Evolutionary conservation across 2,888 invertebrate genomes (phyloP).

Genomic region (Nineta flava): DNA sequence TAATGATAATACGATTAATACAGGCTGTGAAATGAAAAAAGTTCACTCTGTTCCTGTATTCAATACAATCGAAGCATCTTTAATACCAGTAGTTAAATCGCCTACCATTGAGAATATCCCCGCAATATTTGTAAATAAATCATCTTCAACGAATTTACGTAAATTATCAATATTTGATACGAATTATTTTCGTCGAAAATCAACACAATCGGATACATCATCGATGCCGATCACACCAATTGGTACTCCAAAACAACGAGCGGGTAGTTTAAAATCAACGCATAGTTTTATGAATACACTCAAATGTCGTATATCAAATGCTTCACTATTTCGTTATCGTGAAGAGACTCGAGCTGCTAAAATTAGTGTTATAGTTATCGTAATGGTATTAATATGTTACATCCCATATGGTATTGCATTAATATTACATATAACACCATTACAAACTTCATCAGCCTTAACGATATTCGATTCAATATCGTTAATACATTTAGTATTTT

Average conservation of each 20-base stretch:
- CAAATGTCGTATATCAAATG: conserved; percentile 67
- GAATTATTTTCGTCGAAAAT: background rate
- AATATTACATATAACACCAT: conserved; percentile 19
- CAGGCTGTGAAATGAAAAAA: conserved; percentile 10
- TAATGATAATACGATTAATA: background rate
- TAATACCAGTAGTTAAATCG: background rate
- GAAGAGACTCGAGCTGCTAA: conserved; percentile 83
- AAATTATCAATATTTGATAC: conserved; percentile 8
- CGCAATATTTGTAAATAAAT: background rate
- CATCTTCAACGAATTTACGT: conserved; percentile 4
- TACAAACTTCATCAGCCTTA: conserved; percentile 20
- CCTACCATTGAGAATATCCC: background rate
- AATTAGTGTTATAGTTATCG: conserved; percentile 63
- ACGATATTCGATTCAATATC: conserved; percentile 34
- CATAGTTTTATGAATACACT: conserved; percentile 56
- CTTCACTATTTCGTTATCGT: conserved; percentile 66
- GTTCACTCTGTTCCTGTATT: background rate
- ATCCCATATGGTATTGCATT: conserved; percentile 27
- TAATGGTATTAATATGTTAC: conserved; percentile 42
- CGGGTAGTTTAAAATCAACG: conserved; percentile 36
- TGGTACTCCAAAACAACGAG: conserved; percentile 32
- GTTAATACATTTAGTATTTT: conserved; percentile 40
- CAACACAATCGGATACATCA: conserved; percentile 3
- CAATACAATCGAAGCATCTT: background rate
- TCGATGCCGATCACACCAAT: conserved; percentile 19